These are phyloP conservation scores for Hylaeus volcanicus DNA, from an alignment of 1,140 invertebrate genomes.

Conservation along the genomic window DNA sequence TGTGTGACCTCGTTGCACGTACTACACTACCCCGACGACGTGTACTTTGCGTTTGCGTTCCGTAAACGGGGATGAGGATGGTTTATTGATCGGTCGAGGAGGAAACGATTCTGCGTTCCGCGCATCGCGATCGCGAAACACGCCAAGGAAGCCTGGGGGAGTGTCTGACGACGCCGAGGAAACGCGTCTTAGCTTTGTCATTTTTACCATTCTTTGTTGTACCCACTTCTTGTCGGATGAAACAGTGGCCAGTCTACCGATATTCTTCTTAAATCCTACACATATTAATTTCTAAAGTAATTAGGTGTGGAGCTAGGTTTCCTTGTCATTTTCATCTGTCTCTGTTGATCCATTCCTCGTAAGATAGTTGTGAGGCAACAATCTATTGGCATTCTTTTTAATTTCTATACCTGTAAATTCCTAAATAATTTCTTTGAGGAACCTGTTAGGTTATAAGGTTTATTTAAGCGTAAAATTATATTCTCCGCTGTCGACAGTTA, in stretches of 20 bases:
- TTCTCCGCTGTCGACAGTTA: no score
- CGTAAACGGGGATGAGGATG: conserved; percentile 56
- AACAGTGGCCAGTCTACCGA: no score
- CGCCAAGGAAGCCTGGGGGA: neutral
- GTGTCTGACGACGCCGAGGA: conserved; percentile 2
- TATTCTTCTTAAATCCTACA: no score
- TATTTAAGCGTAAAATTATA: no score
- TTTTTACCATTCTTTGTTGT: neutral
- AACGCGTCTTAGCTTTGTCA: neutral
- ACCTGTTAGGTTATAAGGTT: no score
- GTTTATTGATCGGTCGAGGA: conserved; percentile 61
- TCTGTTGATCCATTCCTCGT: neutral
- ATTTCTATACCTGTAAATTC: no score
- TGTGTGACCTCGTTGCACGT: conserved; percentile 45
- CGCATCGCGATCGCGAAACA: conserved; percentile 49
- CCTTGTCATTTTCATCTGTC: neutral
- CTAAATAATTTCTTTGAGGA: no score
- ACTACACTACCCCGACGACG: conserved; percentile 37
- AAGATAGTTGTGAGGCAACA: no score
- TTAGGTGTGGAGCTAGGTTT: no score
- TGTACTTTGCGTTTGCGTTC: conserved; percentile 66
- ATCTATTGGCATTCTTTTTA: no score
- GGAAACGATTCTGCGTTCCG: conserved; percentile 63
- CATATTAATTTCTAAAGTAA: no score
- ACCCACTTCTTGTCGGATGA: no score